Base-by-base conservation (phyloP, 2,888 invertebrate species). In the Cacoxenus indagator region DNA sequence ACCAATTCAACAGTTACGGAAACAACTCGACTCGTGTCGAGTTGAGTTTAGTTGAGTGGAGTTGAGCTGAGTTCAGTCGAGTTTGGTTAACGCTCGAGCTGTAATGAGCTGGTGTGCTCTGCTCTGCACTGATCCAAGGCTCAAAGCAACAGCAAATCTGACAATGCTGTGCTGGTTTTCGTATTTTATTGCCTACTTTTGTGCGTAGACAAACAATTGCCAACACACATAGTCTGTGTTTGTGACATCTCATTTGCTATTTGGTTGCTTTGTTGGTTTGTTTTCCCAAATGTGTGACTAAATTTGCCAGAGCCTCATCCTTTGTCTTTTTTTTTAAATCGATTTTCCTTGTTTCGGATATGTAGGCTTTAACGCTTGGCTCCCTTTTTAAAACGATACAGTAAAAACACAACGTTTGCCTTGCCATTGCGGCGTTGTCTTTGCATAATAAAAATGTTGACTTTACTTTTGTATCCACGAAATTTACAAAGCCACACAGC, bases 381-480 rank as follows among this genome's bases (percentile, higher is more conserved):
- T 14, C 24, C 26, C 17, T 62, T 62, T 43, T 22, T 62, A 19
- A 2, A 51, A 3, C 19, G 48, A 37, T n/a, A n/a, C 45, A 43
- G 11, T 11, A 72, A 74, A 79, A 80, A 76, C 79, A 81, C 79
- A 81, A 81, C 81, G 81, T 81, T 81, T 81, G 80, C 80, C 78
- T 81, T 81, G 78, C 80, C 81, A 81, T 81, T 81, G 77, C 74
- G 79, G 37, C 37, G 37, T 31, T 31, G 31, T 76, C 78, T 81
- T 81, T 81, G 80, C 81, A 81, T 81, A 81, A 79, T 81, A 81
- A 81, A 81, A 81, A 81, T 79, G 80, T 79, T 75, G 81, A 81
- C 81, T 81, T 81, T 79, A 75, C 74, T 81, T 71, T 72, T 73
- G 68, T 74, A 70, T 70, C 27, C 19, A 29, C 68, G 31, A 55